Evolutionary conservation across 2,888 invertebrate species (phyloP).

Genomic region (Machimus rusticus): DNA sequence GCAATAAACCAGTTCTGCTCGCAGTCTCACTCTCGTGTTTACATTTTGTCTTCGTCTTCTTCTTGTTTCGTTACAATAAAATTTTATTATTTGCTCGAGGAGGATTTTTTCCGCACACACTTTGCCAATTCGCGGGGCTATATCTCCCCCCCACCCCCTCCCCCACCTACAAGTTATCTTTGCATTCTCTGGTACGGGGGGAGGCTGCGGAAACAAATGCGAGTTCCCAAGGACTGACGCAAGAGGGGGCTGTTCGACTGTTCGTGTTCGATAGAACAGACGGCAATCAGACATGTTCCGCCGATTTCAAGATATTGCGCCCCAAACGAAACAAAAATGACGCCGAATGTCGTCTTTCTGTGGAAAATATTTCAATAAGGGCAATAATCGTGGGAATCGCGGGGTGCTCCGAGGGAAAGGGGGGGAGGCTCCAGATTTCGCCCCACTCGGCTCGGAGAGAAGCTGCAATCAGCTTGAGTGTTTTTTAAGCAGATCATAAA

Average conservation of each 20-base stretch:
- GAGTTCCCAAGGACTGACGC: background rate
- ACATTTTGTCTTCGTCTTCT: background rate
- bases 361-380: background rate
- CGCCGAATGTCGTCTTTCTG: background rate
- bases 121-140: background rate
- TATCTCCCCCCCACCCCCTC: background rate
- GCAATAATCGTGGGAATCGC: background rate
- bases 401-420: background rate
- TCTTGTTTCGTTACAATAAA: background rate
- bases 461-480: background rate
- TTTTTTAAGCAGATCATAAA: background rate
- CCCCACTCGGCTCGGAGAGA: background rate
- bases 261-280: background rate
- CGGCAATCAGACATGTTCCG: background rate
- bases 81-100: conserved; percentile 8
- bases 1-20: background rate
- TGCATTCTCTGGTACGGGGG: background rate
- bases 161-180: background rate
- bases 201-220: background rate
- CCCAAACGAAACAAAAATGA: background rate
- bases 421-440: background rate
- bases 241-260: background rate
- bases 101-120: background rate
- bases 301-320: background rate
- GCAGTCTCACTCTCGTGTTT: background rate